Conservation (phyloP, 2,888 invertebrate species). For the Melinopterus prodromus region DNA sequence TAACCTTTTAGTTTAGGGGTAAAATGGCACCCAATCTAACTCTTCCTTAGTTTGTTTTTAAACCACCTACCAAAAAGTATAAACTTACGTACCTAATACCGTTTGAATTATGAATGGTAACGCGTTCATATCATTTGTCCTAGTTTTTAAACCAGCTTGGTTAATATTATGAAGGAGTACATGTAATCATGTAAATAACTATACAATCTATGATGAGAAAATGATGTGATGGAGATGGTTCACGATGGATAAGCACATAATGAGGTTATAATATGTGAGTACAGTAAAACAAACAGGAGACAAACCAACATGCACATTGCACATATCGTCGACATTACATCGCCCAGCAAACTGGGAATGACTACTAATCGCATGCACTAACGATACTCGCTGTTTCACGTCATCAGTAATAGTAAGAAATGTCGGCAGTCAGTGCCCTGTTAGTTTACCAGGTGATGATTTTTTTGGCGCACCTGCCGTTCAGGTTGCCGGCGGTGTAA, state of each 20-base stretch:
- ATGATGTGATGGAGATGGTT: background rate
- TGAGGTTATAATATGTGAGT: background rate
- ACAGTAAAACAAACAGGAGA: background rate
- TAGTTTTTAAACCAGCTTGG: too few species aligned
- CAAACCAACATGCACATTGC: conserved; percentile 30
- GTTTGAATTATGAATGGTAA: too few species aligned
- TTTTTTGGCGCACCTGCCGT: conserved; percentile 78
- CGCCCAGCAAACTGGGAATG: background rate
- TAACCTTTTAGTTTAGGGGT: too few species aligned
- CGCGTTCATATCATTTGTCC: too few species aligned
- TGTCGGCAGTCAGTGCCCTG: conserved; percentile 54
- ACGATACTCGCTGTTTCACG: background rate
- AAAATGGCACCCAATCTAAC: too few species aligned
- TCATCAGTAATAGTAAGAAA: conserved; percentile 13
- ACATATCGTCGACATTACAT: background rate
- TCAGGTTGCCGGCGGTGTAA: conserved; percentile 84
- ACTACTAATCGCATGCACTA: background rate
- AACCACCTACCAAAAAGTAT: too few species aligned
- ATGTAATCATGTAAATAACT: conserved; percentile 14
- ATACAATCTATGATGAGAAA: conserved; percentile 12
- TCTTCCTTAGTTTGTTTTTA: too few species aligned
- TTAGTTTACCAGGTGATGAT: conserved; percentile 66
- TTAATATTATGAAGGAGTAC: too few species aligned
- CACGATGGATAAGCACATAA: background rate
- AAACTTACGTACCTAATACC: too few species aligned